Conservation (phyloP, 1,140 invertebrate genomes). For the Polypedilum vanderplanki region DNA sequence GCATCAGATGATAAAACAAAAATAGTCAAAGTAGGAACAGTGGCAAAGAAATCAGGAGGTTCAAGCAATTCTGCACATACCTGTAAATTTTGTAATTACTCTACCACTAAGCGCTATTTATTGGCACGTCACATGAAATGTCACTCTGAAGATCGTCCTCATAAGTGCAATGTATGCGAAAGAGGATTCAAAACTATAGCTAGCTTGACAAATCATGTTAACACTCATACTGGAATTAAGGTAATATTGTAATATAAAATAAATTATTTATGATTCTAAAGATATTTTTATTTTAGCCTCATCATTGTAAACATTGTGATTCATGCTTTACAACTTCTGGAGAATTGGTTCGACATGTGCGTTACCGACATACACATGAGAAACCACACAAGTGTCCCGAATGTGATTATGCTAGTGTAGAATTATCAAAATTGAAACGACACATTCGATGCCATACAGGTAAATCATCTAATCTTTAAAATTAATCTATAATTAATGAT, state of each 20-base stretch:
- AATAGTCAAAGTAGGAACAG: neutral
- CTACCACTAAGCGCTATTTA: conserved; percentile 79
- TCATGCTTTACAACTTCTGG: conserved; percentile 93
- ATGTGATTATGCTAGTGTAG: conserved; percentile 92
- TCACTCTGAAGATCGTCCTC: conserved; percentile 89
- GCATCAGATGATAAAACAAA: neutral
- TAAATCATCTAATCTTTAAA: neutral
- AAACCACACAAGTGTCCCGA: conserved; percentile 92
- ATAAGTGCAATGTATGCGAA: conserved; percentile 89
- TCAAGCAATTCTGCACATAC: conserved; percentile 48
- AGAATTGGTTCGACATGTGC: conserved; percentile 85
- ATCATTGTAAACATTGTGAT: conserved; percentile 88
- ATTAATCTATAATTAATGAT: neutral
- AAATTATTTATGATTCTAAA: neutral
- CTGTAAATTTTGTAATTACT: conserved; percentile 88
- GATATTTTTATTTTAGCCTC: conserved; percentile 51
- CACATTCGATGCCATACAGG: conserved; percentile 92
- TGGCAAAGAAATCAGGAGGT: neutral
- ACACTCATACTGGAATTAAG: conserved; percentile 92
- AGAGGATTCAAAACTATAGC: conserved; percentile 91
- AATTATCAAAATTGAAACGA: conserved; percentile 84
- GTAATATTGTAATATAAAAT: neutral
- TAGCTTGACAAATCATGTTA: conserved; percentile 90
- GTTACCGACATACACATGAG: conserved; percentile 89
- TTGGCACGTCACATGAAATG: conserved; percentile 91